Conservation (phyloP, 1,140 invertebrate genomes). For the Pseudomyrmex dendroicus region DNA sequence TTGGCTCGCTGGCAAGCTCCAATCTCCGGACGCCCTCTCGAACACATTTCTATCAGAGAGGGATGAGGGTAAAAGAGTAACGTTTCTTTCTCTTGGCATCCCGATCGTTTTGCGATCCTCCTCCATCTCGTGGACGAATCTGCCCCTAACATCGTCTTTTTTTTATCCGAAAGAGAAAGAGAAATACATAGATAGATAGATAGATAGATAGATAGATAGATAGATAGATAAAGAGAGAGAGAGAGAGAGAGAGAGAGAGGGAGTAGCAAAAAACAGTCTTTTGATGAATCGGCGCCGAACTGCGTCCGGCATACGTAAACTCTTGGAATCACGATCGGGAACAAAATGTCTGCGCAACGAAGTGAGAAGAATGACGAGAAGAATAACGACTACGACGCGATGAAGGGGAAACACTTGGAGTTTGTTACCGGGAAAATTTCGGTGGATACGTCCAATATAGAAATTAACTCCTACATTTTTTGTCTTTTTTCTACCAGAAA, state of each 20-base stretch:
- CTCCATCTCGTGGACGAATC: slow-evolving; percentile 18
- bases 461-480: slow-evolving; percentile 36
- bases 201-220: too few relatives aligned
- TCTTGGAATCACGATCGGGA: slow-evolving; percentile 39
- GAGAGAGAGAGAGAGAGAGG: too few relatives aligned
- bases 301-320: slow-evolving; percentile 75
- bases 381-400: background rate
- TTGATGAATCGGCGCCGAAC: slow-evolving; percentile 76
- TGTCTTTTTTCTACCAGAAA: background rate
- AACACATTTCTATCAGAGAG: slow-evolving; percentile 43
- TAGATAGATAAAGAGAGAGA: too few relatives aligned
- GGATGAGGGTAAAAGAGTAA: background rate
- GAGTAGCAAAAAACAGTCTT: slow-evolving; percentile 59
- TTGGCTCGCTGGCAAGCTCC: slow-evolving; percentile 76
- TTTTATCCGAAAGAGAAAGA: slow-evolving; percentile 14
- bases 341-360: slow-evolving; percentile 53
- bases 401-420: slow-evolving; percentile 47
- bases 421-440: slow-evolving; percentile 5
- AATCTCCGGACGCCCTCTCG: slow-evolving; percentile 72
- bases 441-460: slow-evolving; percentile 32
- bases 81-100: background rate
- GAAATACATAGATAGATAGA: background rate
- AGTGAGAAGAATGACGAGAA: slow-evolving; percentile 49
- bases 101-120: slow-evolving; percentile 49
- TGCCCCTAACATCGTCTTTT: slow-evolving; percentile 46